A percentile compares a stretch with the other conserved stretches of the same genome.
Conservation (phyloP, 2,113 vertebrate species). For the Bolborhynchus lineola region DNA sequence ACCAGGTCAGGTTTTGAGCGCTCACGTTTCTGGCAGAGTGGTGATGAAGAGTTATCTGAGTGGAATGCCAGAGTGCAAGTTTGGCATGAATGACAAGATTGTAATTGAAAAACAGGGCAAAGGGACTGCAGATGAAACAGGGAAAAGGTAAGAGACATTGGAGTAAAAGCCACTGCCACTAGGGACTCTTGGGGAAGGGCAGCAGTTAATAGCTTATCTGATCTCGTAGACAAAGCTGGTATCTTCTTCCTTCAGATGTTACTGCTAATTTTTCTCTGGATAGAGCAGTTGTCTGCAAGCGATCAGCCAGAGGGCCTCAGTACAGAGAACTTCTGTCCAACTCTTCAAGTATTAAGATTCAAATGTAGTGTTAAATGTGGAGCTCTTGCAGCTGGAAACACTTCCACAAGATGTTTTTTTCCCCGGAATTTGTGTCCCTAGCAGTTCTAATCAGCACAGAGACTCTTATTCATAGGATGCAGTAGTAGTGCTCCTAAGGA, state of each 20-base stretch:
- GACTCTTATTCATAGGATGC: background rate
- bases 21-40: slow-evolving; percentile 95
- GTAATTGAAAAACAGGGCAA: slow-evolving; percentile 99
- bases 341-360: background rate
- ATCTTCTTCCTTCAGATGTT: background rate
- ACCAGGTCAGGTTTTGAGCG: slow-evolving; percentile 95
- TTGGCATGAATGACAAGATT: slow-evolving; percentile 99
- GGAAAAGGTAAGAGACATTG: slow-evolving; percentile 86
- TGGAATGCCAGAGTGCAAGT: slow-evolving; percentile 99
- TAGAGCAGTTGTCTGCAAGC: background rate
- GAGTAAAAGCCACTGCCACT: background rate
- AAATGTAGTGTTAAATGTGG: background rate
- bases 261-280: background rate
- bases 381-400: background rate
- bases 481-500: background rate
- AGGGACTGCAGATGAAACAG: slow-evolving; percentile 92
- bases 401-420: background rate
- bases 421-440: background rate
- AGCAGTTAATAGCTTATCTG: background rate
- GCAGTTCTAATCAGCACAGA: background rate
- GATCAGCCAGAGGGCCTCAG: background rate
- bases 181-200: background rate
- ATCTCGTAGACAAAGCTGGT: background rate
- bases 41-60: slow-evolving; percentile 99
- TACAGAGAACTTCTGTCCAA: background rate